Percentiles rank a stretch among this genome's conserved stretches.
phyloP scores from a whole-genome alignment of 2,888 invertebrate genomes.

The Drosophila kanekoi region DNA sequence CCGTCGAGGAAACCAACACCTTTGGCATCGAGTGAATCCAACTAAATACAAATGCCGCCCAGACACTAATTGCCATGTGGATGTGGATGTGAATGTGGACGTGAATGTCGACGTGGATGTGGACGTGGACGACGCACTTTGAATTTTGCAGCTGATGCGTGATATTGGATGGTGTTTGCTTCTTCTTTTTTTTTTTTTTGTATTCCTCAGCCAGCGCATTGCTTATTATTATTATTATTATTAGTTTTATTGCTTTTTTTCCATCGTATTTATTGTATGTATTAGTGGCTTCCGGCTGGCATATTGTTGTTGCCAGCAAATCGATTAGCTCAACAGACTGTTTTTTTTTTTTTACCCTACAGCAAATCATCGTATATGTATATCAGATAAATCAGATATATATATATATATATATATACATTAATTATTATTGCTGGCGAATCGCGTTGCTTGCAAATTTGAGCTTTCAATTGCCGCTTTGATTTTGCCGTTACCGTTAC shows the following conservation, averaged over 20 bases:
- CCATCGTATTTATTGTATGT: conserved; percentile 31
- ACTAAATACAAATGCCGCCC: too few species aligned
- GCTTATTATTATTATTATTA: conserved; percentile 2
- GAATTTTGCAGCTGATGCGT: conserved; percentile 25
- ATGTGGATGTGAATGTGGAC: not conserved
- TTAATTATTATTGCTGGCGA: conserved; percentile 11
- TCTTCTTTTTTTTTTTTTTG: conserved; percentile 4
- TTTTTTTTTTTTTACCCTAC: conserved; percentile 33
- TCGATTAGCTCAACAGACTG: conserved; percentile 45
- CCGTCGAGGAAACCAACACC: conserved; percentile 98
- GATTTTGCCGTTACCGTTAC: conserved; percentile 46
- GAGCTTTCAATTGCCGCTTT: conserved; percentile 29
- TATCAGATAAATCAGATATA: not conserved
- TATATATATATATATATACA: not conserved
- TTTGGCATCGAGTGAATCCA: conserved; percentile 92
- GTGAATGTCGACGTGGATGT: not conserved
- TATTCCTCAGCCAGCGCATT: conserved; percentile 13
- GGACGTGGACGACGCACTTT: not conserved
- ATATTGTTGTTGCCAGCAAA: conserved; percentile 16
- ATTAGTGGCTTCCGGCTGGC: conserved; percentile 17
- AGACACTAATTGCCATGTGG: not conserved
- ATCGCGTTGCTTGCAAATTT: conserved; percentile 9
- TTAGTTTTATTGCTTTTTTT: conserved; percentile 10
- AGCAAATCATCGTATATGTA: conserved; percentile 6
- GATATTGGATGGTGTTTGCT: conserved; percentile 42